These are phyloP conservation scores for Clanis bilineata DNA, from an alignment of 2,888 invertebrate species.

Conservation along the genomic window DNA sequence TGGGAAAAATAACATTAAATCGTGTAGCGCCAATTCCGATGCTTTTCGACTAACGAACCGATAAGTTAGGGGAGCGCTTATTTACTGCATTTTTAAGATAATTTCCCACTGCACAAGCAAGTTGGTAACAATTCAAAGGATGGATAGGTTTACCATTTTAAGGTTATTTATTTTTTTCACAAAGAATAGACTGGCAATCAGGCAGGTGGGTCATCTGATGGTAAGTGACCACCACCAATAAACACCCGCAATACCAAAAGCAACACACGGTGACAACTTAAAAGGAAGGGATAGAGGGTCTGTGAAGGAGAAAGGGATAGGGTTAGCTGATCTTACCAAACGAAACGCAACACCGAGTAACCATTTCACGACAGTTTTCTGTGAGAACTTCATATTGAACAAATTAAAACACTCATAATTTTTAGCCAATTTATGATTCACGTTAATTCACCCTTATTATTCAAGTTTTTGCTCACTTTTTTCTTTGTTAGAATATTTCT, in stretches of 20 bases:
- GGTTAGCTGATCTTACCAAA: no score
- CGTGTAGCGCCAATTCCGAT: constrained; percentile 49
- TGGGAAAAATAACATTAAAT: constrained; percentile 79
- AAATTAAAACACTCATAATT: neutral
- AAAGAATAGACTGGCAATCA: no score
- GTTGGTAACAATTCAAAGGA: no score
- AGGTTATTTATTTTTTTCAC: neutral
- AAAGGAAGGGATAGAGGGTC: no score
- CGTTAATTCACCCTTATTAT: neutral
- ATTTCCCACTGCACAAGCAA: neutral
- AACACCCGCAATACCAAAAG: no score
- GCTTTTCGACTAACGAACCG: constrained; percentile 70
- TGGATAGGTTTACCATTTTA: neutral
- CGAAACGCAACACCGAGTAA: no score
- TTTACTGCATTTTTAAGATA: constrained; percentile 1
- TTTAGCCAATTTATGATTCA: neutral
- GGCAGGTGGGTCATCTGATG: no score
- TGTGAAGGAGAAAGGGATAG: no score
- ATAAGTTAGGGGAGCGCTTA: constrained; percentile 56
- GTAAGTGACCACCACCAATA: no score
- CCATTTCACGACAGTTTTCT: no score
- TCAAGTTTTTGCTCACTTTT: neutral
- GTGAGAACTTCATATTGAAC: no score
- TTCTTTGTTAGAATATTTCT: neutral
- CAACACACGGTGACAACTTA: no score